Evolutionary conservation across 2,113 vertebrate species (phyloP), one percentile per base, ranked within the genome.

Genomic region (Chloebia gouldiae): DNA sequence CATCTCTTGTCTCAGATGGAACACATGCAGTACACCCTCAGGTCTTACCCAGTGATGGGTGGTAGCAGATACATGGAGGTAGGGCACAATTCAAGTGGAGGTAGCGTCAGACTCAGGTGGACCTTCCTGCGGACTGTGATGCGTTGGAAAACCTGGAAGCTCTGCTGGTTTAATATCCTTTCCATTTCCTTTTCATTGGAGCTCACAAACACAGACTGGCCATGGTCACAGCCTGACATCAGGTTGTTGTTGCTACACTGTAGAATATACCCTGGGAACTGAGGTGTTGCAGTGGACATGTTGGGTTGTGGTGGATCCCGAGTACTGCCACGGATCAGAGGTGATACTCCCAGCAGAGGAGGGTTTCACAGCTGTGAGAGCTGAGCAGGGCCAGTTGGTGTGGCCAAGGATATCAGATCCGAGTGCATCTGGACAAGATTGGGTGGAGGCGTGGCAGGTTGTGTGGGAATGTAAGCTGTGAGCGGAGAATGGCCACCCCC

Each of bases 11-110:
- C 1, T 3, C 47, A 63, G 57, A 19, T 2, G 0, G 51, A 59
- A 5, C 16, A 47, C 1, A 0, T 1, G 2, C 70, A 70, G 65
- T 5, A 3, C 0, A 0, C 42, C 25, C 30, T 78, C 20, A 7
- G 35, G 6, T 37, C 42, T 30, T 28, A 33, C 30, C 28, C 16
- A 9, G 35, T 28, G 40, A 6, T 1, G 1, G 30, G 37, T 79
- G 35, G 40, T 60, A 68, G 93, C 1, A 1, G 44, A 11, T 70
- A 37, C 8, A 1, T 50, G 53, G 82, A 79, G 30, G 49, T 24
- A 44, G n/a, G 28, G 14, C 28, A 53, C n/a, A 53, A 37, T 83
- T 66, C 3, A 6, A 17, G 35, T 35, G 56, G n/a, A 59, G n/a
- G 23, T 35, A 57, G 50, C 21, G 21, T 39, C 18, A 50, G 45